Evolutionary conservation across 2,888 invertebrate species (phyloP), one percentile per base, ranked within the genome.

Genomic region (Argyresthia albistria): DNA sequence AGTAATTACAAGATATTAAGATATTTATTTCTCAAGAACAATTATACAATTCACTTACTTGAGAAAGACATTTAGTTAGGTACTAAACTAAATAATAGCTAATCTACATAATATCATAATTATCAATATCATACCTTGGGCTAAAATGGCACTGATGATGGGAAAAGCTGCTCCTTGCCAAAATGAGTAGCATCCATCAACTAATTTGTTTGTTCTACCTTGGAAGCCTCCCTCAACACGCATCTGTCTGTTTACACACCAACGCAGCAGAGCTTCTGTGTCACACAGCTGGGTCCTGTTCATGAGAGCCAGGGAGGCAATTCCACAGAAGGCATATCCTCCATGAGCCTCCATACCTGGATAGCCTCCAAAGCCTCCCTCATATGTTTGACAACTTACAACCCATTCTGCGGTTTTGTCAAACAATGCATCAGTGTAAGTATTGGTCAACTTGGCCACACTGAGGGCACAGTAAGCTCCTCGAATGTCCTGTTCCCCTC

Each of bases 171-270:
- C 98, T 35, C 97, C 98, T 82, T 97, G 97, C 99, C 99, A 99
- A 86, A 98, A 99, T 0, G 98, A 98, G 76, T 99, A 99, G 77
- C 99, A 99, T 3, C 96, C 96, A 89, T 99, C 99, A 0, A 99
- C 99, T 58, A 99, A 88, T 83, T 99, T 99, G 80, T 99, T 99
- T 1, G 99, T 98, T 66, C 99, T 90, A 0, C 99, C 99, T 88
- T 97, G 95, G 73, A 99, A 99, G 8, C 99, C 99, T 36, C 99
- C 99, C 81, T 99, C 99, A 58, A 93, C 91, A 56, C 90, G 88
- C 97, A 98, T 98, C 82, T 99, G 99, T 51, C 95, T 91, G 66
- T 95, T 94, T 0, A 93, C 92, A 57, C 93, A 90, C 99, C 99
- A 99, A 63, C 95, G 90, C 70, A 95, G 76, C 53, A 98, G 81